These are phyloP conservation scores for Mesochorus sp. DNA, from an alignment of 2,888 invertebrate genomes.

Conservation along the genomic window DNA sequence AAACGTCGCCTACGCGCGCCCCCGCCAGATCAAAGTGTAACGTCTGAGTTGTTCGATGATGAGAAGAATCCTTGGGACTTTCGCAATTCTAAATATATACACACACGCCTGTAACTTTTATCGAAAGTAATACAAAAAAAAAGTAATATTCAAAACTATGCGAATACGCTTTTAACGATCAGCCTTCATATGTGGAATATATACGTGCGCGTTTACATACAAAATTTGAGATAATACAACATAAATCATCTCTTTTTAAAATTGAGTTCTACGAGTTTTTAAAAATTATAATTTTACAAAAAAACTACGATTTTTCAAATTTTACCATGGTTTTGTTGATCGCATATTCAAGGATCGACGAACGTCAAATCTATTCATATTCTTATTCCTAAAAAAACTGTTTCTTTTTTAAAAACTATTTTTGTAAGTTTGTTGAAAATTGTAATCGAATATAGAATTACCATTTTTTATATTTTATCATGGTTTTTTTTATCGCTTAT, in stretches of 20 bases:
- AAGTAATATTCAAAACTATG: slow-evolving; percentile 41
- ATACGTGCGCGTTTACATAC: too few species aligned
- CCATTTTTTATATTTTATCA: too few species aligned
- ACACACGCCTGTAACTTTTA: background rate
- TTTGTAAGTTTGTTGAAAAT: too few species aligned
- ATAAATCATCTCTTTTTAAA: background rate
- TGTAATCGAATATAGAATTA: too few species aligned
- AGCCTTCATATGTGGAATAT: slow-evolving; percentile 13
- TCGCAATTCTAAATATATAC: slow-evolving; percentile 40
- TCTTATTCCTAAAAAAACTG: too few species aligned
- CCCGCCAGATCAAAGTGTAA: slow-evolving; percentile 48
- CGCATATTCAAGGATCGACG: too few species aligned
- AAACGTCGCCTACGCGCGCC: slow-evolving; percentile 57
- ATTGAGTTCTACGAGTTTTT: background rate
- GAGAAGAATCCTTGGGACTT: slow-evolving; percentile 49
- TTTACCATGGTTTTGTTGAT: too few species aligned
- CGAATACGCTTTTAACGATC: slow-evolving; percentile 22
- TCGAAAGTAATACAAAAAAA: slow-evolving; percentile 1
- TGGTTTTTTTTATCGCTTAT: too few species aligned
- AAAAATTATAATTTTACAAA: too few species aligned
- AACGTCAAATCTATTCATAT: too few species aligned
- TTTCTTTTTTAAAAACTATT: too few species aligned
- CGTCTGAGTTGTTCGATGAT: slow-evolving; percentile 34
- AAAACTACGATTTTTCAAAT: too few species aligned
- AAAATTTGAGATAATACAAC: background rate